Base-by-base conservation (phyloP, 1,140 invertebrate species). In the Steinernema feltiae region DNA sequence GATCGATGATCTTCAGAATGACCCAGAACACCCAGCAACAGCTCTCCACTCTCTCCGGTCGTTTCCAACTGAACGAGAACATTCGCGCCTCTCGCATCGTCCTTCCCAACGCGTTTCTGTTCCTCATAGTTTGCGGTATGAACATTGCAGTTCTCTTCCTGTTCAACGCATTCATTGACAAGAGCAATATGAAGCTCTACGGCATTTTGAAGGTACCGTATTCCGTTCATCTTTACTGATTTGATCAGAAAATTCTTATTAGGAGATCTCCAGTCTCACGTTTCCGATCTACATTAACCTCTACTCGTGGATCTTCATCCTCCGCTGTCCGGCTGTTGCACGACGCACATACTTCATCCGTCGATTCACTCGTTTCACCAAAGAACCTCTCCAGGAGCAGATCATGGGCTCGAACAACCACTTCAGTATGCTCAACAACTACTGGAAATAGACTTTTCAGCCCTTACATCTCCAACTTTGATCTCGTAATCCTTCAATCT, bases 231-330 rank as follows among this genome's bases (percentile, higher is more conserved):
- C 18, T 41, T 41, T 41, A 41, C 35, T 63, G 53, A n/a, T 15
- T 63, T 21, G 7, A 63, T 63, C n/a, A n/a, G n/a, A n/a, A n/a
- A n/a, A n/a, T n/a, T n/a, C n/a, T n/a, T n/a, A n/a, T 63, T 63
- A 63, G 53, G 53, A 63, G 24, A 7, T 27, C 7, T 17, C 53
- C 53, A 63, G 53, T 63, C 53, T 63, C 3, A 63, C 12, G 7
- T 63, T 63, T 63, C 53, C 53, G 7, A 63, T 63, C 53, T 63
- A 17, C 53, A 63, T 63, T 3, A 63, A 63, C 53, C 53, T 63
- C 12, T 63, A 12, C 24, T 7, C 12, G 3, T 12, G 12, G 12
- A 63, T 63, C 53, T 63, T 63, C 24, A 63, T 63, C 24, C 24
- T 63, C 15, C 2, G 24, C 3, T 63, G 53, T 63, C 24, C 53